Percentiles rank a stretch among this genome's conserved stretches.
These are phyloP conservation scores for Furcula furcula DNA, from an alignment of 2,888 invertebrate genomes.

Conservation along the genomic window DNA sequence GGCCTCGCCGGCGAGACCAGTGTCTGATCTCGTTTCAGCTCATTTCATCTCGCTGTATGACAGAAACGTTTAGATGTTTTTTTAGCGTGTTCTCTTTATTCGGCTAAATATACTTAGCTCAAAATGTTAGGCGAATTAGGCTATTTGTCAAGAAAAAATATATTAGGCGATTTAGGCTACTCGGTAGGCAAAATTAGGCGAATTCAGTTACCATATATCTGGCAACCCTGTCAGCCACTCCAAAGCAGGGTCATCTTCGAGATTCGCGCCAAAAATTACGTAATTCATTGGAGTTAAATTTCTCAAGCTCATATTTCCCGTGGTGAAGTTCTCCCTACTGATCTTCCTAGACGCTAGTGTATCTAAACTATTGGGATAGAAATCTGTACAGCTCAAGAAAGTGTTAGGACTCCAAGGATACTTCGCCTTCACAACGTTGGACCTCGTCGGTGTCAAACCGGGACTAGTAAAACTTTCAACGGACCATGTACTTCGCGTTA, in stretches of 20 bases:
- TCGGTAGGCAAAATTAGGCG: too few species aligned
- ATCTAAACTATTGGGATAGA: conserved; percentile 43
- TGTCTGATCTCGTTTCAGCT: too few species aligned
- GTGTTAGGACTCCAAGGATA: conserved; percentile 47
- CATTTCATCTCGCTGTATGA: too few species aligned
- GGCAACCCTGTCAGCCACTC: too few species aligned
- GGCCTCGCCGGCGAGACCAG: too few species aligned
- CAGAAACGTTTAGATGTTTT: too few species aligned
- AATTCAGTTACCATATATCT: too few species aligned
- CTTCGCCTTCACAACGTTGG: conserved; percentile 20
- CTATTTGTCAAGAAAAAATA: too few species aligned
- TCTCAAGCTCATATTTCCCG: not conserved
- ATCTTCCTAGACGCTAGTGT: conserved; percentile 26
- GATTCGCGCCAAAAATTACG: not conserved
- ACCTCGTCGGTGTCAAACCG: conserved; percentile 8
- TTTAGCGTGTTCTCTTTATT: too few species aligned
- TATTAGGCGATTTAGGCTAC: too few species aligned
- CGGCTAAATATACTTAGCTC: too few species aligned
- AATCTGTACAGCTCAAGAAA: conserved; percentile 27
- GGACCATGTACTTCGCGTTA: conserved; percentile 54
- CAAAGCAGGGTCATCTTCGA: conserved; percentile 10
- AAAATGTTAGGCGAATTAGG: too few species aligned
- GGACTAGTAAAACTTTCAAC: conserved; percentile 41
- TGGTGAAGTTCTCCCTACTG: conserved; percentile 18
- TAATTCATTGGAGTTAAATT: conserved; percentile 25